Conservation (phyloP, 2,113 vertebrate species). For the Halcyon malimbica region DNA sequence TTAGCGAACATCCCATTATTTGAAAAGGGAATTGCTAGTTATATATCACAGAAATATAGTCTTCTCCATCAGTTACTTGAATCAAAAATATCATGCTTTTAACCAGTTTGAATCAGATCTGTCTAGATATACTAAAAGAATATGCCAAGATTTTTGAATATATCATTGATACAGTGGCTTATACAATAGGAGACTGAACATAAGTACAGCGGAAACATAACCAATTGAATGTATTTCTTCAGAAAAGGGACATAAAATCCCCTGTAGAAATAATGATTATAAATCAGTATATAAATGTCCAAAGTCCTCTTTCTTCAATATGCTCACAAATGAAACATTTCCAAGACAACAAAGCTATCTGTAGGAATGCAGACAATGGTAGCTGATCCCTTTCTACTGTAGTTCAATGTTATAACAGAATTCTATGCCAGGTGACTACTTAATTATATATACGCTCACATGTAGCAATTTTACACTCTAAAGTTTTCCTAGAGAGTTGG, state of each 20-base stretch:
- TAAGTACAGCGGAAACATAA: background rate
- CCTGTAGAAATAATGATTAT: background rate
- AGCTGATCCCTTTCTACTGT: background rate
- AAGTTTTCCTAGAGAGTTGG: background rate
- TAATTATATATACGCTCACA: background rate
- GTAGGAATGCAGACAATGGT: background rate
- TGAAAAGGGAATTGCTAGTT: slow-evolving; percentile 8
- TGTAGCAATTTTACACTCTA: background rate
- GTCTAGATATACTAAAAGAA: background rate
- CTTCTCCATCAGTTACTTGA: background rate
- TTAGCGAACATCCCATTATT: slow-evolving; percentile 1
- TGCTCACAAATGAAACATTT: background rate
- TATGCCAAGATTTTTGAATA: background rate
- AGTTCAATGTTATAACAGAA: background rate
- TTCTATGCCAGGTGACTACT: background rate
- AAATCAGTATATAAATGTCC: slow-evolving; percentile 18
- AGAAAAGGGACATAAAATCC: slow-evolving; percentile 25
- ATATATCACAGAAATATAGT: background rate
- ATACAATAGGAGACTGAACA: background rate
- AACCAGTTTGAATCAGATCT: background rate
- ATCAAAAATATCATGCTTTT: background rate
- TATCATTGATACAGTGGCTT: background rate
- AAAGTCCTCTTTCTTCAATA: background rate
- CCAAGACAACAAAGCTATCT: background rate
- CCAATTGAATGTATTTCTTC: background rate